Percentiles rank a stretch among this genome's conserved stretches.
Evolutionary conservation across 2,888 invertebrate genomes (phyloP).

Genomic region (Drosophila mimetica): DNA sequence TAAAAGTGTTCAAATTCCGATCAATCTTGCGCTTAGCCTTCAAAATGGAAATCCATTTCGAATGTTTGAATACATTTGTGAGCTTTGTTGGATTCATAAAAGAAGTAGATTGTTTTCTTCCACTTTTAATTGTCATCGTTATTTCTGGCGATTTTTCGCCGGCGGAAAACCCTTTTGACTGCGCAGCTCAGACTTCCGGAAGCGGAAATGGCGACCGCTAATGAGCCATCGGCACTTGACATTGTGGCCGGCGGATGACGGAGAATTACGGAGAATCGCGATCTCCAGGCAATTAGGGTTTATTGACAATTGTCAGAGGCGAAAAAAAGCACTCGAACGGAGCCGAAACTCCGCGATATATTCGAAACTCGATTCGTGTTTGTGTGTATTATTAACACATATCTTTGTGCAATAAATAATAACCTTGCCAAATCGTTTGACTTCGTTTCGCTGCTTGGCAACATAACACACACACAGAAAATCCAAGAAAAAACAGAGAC

Average conservation of each 20-base stretch:
- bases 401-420: slow-evolving; percentile 73
- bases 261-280: slow-evolving; percentile 22
- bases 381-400: slow-evolving; percentile 63
- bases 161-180: slow-evolving; percentile 30
- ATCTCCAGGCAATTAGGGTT: slow-evolving; percentile 43
- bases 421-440: slow-evolving; percentile 72
- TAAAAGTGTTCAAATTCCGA: slow-evolving; percentile 23
- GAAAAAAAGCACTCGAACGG: slow-evolving; percentile 8
- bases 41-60: slow-evolving; percentile 2
- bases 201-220: slow-evolving; percentile 56
- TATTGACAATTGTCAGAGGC: slow-evolving; percentile 32
- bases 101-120: not conserved
- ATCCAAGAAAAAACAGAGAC: slow-evolving; percentile 23
- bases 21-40: slow-evolving; percentile 24
- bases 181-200: slow-evolving; percentile 43
- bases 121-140: not conserved
- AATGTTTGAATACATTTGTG: slow-evolving; percentile 8
- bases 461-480: slow-evolving; percentile 21
- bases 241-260: slow-evolving; percentile 42
- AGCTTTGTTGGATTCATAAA: not conserved
- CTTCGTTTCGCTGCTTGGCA: slow-evolving; percentile 60
- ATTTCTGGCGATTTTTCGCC: not conserved
- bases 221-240: slow-evolving; percentile 61
- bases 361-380: slow-evolving; percentile 13
- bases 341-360: not conserved